Evolutionary conservation across 2,797 vertebrate genomes (phyloP).

Genomic region (Coluber constrictor): DNA sequence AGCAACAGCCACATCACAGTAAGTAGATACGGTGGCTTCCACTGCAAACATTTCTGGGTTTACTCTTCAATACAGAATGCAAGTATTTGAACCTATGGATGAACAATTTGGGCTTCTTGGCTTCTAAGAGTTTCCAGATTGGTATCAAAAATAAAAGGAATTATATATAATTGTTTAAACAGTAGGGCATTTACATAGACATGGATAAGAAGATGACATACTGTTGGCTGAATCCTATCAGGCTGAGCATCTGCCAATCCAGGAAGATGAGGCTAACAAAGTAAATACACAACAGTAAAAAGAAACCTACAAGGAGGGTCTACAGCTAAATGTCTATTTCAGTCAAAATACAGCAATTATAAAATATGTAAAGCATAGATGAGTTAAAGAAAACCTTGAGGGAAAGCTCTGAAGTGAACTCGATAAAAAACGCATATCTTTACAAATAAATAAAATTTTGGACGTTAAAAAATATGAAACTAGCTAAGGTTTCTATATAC

Average conservation of each 20-base stretch:
- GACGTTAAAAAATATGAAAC: not conserved
- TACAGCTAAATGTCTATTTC: not conserved
- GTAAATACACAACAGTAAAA: conserved; percentile 23
- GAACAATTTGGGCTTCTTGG: not conserved
- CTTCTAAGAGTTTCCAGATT: not conserved
- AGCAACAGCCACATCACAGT: not conserved
- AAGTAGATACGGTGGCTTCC: not conserved
- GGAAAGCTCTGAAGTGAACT: not conserved
- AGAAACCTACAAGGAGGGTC: not conserved
- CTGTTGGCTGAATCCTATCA: conserved; percentile 23
- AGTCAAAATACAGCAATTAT: not conserved
- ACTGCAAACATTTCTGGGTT: not conserved
- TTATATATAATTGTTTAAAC: not conserved
- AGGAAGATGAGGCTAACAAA: conserved; percentile 13
- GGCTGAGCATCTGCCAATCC: conserved; percentile 11
- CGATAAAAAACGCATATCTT: not conserved
- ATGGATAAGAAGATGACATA: conserved; percentile 20
- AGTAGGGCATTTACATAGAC: conserved; percentile 20
- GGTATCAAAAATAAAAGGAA: not conserved
- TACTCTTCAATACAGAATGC: not conserved
- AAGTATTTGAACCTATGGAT: not conserved
- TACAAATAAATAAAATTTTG: not conserved
- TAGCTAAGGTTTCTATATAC: not conserved
- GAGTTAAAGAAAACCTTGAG: not conserved
- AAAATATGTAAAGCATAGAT: not conserved